phyloP scores from a whole-genome alignment of 2,888 invertebrate genomes.

The Vanessa cardui region DNA sequence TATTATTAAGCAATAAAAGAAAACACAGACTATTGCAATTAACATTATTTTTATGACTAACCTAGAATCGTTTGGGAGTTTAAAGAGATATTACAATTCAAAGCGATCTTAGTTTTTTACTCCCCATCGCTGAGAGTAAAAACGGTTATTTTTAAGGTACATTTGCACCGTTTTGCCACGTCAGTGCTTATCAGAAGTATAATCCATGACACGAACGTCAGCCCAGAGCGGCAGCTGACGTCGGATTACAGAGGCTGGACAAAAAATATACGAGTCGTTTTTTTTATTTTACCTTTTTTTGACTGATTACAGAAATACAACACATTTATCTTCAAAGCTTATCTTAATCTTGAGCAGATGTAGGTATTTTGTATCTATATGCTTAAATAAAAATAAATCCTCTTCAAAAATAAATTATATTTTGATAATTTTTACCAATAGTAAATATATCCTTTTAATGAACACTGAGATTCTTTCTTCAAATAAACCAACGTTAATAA shows the following conservation, averaged over 20 bases:
- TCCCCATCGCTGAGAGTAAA: constrained; percentile 5
- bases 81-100: not conserved
- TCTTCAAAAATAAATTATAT: not conserved
- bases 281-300: constrained; percentile 20
- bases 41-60: no score
- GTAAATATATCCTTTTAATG: no score
- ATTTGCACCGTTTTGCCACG: constrained; percentile 36
- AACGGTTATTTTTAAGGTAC: constrained; percentile 22
- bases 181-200: constrained; percentile 44
- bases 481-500: no score
- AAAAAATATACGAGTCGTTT: constrained; percentile 22
- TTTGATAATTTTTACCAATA: not conserved
- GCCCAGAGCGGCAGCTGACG: constrained; percentile 38
- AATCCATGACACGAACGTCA: constrained; percentile 43
- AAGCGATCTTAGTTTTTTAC: not conserved
- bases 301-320: constrained; percentile 1
- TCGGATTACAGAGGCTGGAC: constrained; percentile 33
- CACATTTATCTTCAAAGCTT: not conserved
- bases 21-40: no score
- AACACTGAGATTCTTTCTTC: no score
- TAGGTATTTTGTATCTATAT: not conserved
- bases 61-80: not conserved
- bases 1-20: no score
- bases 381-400: no score
- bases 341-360: not conserved